Conservation (phyloP, 92 coral and sea anemone genomes). For the Phenganax stokvisi region DNA sequence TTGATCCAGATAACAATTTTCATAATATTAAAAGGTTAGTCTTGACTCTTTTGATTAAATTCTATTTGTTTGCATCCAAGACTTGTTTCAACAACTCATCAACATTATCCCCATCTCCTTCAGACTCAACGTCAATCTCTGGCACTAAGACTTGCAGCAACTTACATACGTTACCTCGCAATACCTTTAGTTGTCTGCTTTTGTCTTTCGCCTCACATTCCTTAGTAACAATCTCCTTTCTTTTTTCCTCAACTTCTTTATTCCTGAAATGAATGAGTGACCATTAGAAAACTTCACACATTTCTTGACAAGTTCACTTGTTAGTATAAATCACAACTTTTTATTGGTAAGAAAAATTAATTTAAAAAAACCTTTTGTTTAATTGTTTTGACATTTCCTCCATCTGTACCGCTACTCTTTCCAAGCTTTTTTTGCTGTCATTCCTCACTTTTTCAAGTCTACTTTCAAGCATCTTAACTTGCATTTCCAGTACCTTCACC, state of each 20-base stretch:
- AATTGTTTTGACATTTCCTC: neutral
- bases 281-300: no score
- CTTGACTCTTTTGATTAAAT: no score
- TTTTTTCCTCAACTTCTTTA: slow-evolving; percentile 10
- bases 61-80: slow-evolving; percentile 57
- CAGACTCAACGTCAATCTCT: slow-evolving; percentile 63
- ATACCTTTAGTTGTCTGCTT: slow-evolving; percentile 57
- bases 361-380: neutral
- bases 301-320: no score
- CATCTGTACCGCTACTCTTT: neutral
- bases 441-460: neutral
- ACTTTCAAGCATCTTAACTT: neutral
- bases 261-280: neutral
- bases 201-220: slow-evolving; percentile 45
- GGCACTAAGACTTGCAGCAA: slow-evolving; percentile 77
- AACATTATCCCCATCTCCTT: slow-evolving; percentile 60
- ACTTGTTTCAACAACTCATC: slow-evolving; percentile 81
- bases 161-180: slow-evolving; percentile 78
- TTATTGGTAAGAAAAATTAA: no score
- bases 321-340: no score
- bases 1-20: no score
- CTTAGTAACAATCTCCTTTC: neutral
- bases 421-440: neutral
- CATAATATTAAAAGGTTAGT: no score
- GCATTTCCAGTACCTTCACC: slow-evolving; percentile 1